phyloP scores from a whole-genome alignment of 2,888 invertebrate genomes.

The Gnatocerus cornutus region DNA sequence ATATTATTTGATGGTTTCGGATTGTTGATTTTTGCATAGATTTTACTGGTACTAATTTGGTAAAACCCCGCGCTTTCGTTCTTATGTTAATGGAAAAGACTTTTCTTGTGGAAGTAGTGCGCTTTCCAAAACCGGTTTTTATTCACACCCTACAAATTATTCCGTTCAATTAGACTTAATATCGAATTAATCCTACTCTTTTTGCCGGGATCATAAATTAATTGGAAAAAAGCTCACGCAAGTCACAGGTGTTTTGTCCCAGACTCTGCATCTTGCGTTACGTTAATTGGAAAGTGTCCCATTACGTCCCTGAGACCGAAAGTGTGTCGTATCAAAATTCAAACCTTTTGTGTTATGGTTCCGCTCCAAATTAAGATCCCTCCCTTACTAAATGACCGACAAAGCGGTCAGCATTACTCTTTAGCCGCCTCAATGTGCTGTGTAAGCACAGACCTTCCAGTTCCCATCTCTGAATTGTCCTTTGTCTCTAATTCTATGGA shows the following conservation, averaged over 20 bases:
- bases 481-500: conserved; percentile 37
- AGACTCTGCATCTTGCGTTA: conserved; percentile 12
- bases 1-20: conserved; percentile 20
- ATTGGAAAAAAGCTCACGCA: not conserved
- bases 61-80: too few species aligned
- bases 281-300: conserved; percentile 26
- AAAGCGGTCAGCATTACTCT: conserved; percentile 46
- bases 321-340: conserved; percentile 40
- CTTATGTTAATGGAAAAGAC: not conserved
- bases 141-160: conserved; percentile 1
- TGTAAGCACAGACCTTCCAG: conserved; percentile 60
- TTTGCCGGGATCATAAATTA: not conserved
- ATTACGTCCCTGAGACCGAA: conserved; percentile 26
- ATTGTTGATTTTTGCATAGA: not conserved
- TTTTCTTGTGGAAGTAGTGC: conserved; percentile 1
- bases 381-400: conserved; percentile 36
- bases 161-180: not conserved
- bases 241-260: not conserved
- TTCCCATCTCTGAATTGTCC: conserved; percentile 57
- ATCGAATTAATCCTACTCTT: conserved; percentile 1
- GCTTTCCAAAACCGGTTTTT: conserved; percentile 1
- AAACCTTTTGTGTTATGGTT: conserved; percentile 29
- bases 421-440: conserved; percentile 48
- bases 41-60: conserved; percentile 1
- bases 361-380: conserved; percentile 34